Base-by-base conservation (phyloP, 2,113 vertebrate genomes). In the Amphiprion percula region DNA sequence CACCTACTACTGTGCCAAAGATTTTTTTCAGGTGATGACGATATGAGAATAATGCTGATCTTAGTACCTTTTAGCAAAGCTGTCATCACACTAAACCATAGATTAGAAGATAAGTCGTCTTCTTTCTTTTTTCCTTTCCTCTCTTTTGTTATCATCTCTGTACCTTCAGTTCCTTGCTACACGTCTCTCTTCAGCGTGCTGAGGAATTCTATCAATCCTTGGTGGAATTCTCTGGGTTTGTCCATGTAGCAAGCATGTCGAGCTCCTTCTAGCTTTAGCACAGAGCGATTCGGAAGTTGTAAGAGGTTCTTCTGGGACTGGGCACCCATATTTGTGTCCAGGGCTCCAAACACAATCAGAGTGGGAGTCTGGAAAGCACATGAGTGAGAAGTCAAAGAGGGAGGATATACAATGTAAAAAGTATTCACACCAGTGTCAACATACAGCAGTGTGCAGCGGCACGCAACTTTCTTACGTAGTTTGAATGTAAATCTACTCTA, bases 211-310 rank as follows among this genome's bases (percentile, higher is more conserved):
- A 99, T 93, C 76, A 99, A 88, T 17, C 89, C 95, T 28, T 82
- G 91, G 84, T 99, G 98, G 88, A 99, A 99, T 67, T 96, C 96
- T n/a, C 90, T 82, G 0, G 97, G 96, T 85, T 95, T 95, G 92
- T 99, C 97, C 94, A 98, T 92, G 94, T 99, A 99, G 91, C 97
- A 98, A 76, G 97, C 97, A 0, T 99, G 98, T 12, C 96, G 95
- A 0, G 98, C 97, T 0, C 90, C 87, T 0, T 84, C 87, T 52
- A 99, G 69, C 87, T 95, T 91, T 0, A 95, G 94, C 56, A 96
- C 94, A 0, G 41, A 94, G 92, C 97, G 96, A 81, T 92, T 65
- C 1, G 97, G 97, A 69, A 99, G 94, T 68, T 97, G 94, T 44
- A 75, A 95, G 46, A 99, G 96, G 86, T 94, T 97, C 93, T 91